Base-by-base conservation (phyloP, 2,888 invertebrate genomes). In the Brenthis hecate region DNA sequence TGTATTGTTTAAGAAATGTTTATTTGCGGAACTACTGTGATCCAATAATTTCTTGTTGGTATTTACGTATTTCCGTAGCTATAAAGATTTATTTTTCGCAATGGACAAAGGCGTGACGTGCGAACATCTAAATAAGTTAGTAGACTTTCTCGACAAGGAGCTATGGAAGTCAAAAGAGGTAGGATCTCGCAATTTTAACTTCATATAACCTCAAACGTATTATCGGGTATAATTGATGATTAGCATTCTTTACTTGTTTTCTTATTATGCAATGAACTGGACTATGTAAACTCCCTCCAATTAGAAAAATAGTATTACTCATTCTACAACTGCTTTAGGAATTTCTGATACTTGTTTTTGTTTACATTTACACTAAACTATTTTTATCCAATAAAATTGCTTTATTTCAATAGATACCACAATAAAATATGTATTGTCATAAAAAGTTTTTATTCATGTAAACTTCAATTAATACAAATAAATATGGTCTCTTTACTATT, bases 71-170 rank as follows among this genome's bases (percentile, higher is more conserved):
- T 76, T 75, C 73, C 73, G 76, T 72, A 69, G 70, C 66, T 75
- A 74, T 73, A 77, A 79, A 80, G 76, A 72, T 76, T 77, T 82
- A 76, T 77, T 81, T 76, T 75, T 75, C 77, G 80, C 79, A 81
- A 92, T 92, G 92, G 90, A 92, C 84, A 91, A 86, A 85, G 88
- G 87, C 78, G 85, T 87, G 78, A 92, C 91, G 68, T 93, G 93
- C 82, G 92, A 92, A 72, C 93, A 93, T 80, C 82, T 93, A 60
- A 91, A 92, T 77, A 91, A 89, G 74, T 80, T 93, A 55, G 83
- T 85, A 69, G 89, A 89, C 71, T 78, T 75, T 68, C 82, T 92
- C 23, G 88, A 82, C 70, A 89, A 88, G 78, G 90, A 93, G 64
- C 77, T 92, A 72, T 93, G 91, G 91, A 87, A 88, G 75, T 79